Percentiles rank a stretch among this genome's conserved stretches.
These are phyloP conservation scores for Drosophila triauraria DNA, from an alignment of 1,140 invertebrate species.

Conservation along the genomic window DNA sequence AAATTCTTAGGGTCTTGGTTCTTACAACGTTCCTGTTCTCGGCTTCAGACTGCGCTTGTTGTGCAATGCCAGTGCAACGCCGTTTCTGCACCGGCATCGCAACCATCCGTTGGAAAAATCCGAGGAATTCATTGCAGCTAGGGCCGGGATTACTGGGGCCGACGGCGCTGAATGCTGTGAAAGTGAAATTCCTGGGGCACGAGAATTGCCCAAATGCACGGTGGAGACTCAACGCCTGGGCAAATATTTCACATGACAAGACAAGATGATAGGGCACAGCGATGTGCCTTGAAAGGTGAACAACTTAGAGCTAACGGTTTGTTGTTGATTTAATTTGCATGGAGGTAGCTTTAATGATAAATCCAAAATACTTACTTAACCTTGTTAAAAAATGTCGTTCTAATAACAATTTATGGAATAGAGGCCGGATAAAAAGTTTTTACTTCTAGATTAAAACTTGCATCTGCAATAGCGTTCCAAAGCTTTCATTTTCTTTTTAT, in stretches of 20 bases:
- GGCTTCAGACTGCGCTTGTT: conserved; percentile 3
- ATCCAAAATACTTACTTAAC: background rate
- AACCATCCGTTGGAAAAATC: conserved; percentile 42
- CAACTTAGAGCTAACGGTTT: conserved; percentile 9
- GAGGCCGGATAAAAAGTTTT: too few species aligned
- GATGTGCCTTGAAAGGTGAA: background rate
- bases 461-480: too few species aligned
- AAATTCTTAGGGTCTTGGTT: conserved; percentile 60
- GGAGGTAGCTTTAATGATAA: conserved; percentile 37
- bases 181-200: conserved; percentile 72
- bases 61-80: conserved; percentile 22
- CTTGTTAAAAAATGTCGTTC: too few species aligned
- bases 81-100: background rate
- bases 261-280: conserved; percentile 13
- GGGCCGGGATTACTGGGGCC: conserved; percentile 25
- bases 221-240: conserved; percentile 32
- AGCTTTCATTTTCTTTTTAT: too few species aligned
- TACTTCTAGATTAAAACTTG: too few species aligned
- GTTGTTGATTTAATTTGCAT: conserved; percentile 51
- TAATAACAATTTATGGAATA: too few species aligned
- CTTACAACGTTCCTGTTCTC: conserved; percentile 32
- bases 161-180: conserved; percentile 46
- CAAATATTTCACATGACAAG: conserved; percentile 72
- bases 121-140: conserved; percentile 55
- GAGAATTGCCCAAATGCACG: conserved; percentile 19